phyloP scores from a whole-genome alignment of 2,113 vertebrate genomes.

The Caranx melampygus region DNA sequence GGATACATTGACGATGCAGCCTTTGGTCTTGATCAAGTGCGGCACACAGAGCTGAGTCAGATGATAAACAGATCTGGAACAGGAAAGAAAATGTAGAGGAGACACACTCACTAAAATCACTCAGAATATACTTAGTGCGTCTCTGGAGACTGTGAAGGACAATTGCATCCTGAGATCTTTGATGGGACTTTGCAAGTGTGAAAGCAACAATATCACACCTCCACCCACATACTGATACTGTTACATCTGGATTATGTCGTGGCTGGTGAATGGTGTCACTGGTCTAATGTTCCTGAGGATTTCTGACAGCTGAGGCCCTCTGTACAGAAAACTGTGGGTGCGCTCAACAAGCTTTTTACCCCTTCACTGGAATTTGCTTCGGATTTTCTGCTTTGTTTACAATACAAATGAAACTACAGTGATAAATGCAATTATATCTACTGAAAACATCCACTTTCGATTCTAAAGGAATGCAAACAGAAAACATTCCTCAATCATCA shows the following conservation, averaged over 20 bases:
- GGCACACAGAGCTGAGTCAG: constrained; percentile 86
- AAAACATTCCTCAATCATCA: no score
- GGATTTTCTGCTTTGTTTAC: no score
- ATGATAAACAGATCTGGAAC: constrained; percentile 81
- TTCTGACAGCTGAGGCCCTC: neutral
- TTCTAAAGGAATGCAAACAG: no score
- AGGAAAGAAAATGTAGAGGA: neutral
- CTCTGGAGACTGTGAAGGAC: neutral
- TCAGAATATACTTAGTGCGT: neutral
- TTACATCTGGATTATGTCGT: neutral
- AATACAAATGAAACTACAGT: no score
- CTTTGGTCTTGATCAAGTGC: constrained; percentile 85
- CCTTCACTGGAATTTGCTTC: no score
- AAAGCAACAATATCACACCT: neutral
- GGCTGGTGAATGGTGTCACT: neutral
- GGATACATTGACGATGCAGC: constrained; percentile 86
- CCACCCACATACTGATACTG: neutral
- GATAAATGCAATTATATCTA: no score
- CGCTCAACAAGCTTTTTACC: no score
- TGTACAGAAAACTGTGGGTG: neutral
- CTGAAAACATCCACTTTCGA: no score
- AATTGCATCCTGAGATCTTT: no score
- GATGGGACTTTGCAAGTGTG: no score
- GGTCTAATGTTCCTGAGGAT: neutral
- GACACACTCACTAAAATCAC: neutral